Base-by-base conservation (phyloP, 2,113 vertebrate species). In the Cairina moschata region DNA sequence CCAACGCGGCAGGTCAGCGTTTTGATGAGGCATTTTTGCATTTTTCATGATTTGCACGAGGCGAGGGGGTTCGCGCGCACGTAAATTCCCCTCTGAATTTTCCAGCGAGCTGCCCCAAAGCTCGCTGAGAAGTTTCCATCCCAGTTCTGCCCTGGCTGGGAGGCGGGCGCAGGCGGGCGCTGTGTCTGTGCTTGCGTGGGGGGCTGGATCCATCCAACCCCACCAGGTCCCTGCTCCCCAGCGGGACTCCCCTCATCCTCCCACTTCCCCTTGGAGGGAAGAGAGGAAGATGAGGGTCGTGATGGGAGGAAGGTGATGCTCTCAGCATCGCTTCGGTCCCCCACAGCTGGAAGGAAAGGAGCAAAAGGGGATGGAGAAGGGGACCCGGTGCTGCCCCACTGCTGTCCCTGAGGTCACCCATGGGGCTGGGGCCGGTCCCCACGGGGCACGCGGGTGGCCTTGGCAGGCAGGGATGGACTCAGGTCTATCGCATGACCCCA, bases 1-100 rank as follows among this genome's bases (percentile, higher is more conserved):
- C 36, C 0, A 0, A 10, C 10, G 54, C 0, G 1, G 42, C 0
- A 0, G 7, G 1, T 25, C 54, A 28, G 58, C 0, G 0, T 7
- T 40, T 28, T 2, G 0, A 31, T 17, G 34, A 17, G 48, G 13
- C 3, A 0, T 6, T 68, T 82, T 13, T 72, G 46, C 54, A 2
- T 40, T 72, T 79, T 34, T 9, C 52, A 36, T 4, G 11, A 1
- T 52, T 58, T 1, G n/a, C 78, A n/a, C 55, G 10, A 15, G 50
- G 44, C 3, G 1, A 9, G 11, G 21, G 54, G 4, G 8, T 26
- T 56, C n/a, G 69, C 11, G 0, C 34, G 0, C 66, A 9, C 18
- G 5, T 54, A 28, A 74, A 55, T 28, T 36, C 62, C 36, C 83
- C 48, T 0, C 1, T 4, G 91, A n/a, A 54, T 34, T 95, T 80